Conservation (phyloP, 2,888 invertebrate genomes). For the Rhamphomyia laevipes region DNA sequence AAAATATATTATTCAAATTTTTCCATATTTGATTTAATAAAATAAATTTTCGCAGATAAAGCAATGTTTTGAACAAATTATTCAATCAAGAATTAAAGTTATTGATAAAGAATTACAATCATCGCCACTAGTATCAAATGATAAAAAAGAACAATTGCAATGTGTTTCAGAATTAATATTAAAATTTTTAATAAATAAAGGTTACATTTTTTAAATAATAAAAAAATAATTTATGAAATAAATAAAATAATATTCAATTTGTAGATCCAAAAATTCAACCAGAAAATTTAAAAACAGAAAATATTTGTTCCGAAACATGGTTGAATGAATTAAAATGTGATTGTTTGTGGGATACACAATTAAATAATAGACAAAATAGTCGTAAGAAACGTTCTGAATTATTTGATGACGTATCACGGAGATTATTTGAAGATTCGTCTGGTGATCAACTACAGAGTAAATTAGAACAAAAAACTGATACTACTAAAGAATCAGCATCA, state of each 20-base stretch:
- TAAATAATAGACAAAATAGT: conserved; percentile 28
- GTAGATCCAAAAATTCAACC: conserved; percentile 24
- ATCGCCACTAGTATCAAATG: conserved; percentile 27
- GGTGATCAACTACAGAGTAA: conserved; percentile 15
- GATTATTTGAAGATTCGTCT: conserved; percentile 2
- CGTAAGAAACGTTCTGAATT: conserved; percentile 38
- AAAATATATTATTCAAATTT: background rate
- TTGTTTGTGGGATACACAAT: conserved; percentile 47
- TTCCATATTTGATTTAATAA: background rate
- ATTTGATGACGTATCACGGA: conserved; percentile 21
- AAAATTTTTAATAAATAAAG: conserved; percentile 24
- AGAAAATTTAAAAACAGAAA: conserved; percentile 44
- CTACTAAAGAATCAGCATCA: background rate
- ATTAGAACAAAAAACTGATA: conserved; percentile 7
- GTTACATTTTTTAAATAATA: conserved; percentile 9
- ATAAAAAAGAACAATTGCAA: conserved; percentile 38
- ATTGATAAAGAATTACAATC: conserved; percentile 26
- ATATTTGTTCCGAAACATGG: conserved; percentile 48
- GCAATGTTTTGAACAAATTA: conserved; percentile 17
- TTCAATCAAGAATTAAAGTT: conserved; percentile 11
- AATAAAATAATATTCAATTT: background rate
- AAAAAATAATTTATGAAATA: background rate
- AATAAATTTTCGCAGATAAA: conserved; percentile 18
- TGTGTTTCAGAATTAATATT: conserved; percentile 38
- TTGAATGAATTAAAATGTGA: conserved; percentile 43